Evolutionary conservation across 2,888 invertebrate species (phyloP).

Genomic region (Junonia oenone): DNA sequence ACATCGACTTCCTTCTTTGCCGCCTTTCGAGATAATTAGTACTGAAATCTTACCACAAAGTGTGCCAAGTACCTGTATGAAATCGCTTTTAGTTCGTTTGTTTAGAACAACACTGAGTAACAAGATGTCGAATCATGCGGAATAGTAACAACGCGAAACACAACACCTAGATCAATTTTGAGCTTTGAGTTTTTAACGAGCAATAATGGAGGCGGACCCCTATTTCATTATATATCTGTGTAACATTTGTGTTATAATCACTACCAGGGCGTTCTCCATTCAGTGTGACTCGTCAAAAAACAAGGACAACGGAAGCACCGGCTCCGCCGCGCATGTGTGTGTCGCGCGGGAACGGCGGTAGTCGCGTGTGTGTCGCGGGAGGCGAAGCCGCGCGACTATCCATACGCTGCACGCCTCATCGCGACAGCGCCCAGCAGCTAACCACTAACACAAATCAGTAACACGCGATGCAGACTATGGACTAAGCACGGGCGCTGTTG

Average conservation of each 20-base stretch:
- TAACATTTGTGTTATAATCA: conserved; percentile 15
- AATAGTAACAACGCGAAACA: conserved; percentile 71
- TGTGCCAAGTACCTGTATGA: conserved; percentile 72
- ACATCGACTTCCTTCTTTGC: conserved; percentile 24
- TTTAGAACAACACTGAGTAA: conserved; percentile 61
- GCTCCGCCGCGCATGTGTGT: conserved; percentile 75
- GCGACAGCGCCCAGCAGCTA: conserved; percentile 36
- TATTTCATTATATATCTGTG: conserved; percentile 37
- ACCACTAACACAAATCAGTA: conserved; percentile 23
- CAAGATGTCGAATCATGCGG: conserved; percentile 71
- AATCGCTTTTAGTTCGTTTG: conserved; percentile 53
- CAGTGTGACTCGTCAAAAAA: conserved; percentile 28
- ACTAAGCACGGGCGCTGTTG: conserved; percentile 25
- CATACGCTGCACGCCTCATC: conserved; percentile 39
- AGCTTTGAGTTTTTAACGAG: conserved; percentile 54
- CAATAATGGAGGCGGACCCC: conserved; percentile 48
- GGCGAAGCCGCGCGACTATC: conserved; percentile 41
- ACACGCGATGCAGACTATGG: conserved; percentile 22
- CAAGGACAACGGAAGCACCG: conserved; percentile 63
- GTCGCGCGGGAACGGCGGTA: conserved; percentile 50
- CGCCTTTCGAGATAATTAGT: conserved; percentile 26
- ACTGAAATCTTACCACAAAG: conserved; percentile 55
- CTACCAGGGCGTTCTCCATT: conserved; percentile 16
- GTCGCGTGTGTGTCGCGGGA: conserved; percentile 27
- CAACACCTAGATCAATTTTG: conserved; percentile 61